Evolutionary conservation across 1,140 invertebrate genomes (phyloP), one percentile per base, ranked within the genome.

Genomic region (Nylanderia fulva): DNA sequence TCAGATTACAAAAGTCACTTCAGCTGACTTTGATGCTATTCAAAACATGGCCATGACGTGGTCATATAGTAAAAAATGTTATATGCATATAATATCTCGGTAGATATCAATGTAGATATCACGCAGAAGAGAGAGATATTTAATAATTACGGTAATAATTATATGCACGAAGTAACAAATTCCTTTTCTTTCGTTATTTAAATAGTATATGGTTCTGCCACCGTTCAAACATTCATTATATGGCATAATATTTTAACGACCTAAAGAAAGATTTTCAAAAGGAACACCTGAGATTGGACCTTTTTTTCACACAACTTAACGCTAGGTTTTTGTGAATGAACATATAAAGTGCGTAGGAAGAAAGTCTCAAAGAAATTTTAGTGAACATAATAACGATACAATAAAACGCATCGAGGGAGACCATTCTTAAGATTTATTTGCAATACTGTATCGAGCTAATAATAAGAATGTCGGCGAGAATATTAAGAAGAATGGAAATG

Each of bases 1-100:
- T 82, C 66, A 72, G 77, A 82, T 82, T 82, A 82, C 77, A 80
- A 80, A 80, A 80, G 77, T 80, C 77, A 82, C 77, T 82, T 82
- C 77, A 82, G n/a, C 52, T 36, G 66, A 80, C 77, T 80, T 58
- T 71, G 66, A 82, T 71, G 52, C 52, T 36, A 82, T 72, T 82
- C 66, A 72, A 82, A 82, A 82, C 77, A n/a, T n/a, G 24, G 33
- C 24, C 54, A 27, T 82, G 77, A 79, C 60, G 45, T 54, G 18
- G 52, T 79, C 66, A 45, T 45, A 29, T 42, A 5, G 15, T 72
- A 48, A 71, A 80, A 82, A 71, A 82, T 72, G 18, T 60, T 82
- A 82, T 71, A 58, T 2, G 52, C 52, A n/a, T 71, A 33, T 42
- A 71, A 58, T 82, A 54, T 39, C 29, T 72, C 18, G 52, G 45